Percentiles rank a stretch among this genome's conserved stretches.
Conservation (phyloP, 2,888 invertebrate genomes). For the Cheilosia vulpina region DNA sequence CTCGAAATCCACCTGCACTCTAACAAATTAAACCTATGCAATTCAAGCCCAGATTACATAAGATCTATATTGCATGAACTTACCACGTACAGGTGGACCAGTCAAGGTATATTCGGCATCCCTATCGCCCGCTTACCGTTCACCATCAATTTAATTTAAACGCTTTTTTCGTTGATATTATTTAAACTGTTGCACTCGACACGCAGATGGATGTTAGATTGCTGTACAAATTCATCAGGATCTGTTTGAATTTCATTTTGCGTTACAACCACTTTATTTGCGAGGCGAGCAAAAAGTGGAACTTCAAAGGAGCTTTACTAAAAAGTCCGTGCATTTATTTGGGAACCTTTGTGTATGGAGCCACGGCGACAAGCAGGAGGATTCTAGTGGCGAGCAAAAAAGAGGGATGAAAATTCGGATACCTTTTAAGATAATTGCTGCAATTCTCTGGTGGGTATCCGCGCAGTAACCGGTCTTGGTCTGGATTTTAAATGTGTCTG, state of each 20-base stretch:
- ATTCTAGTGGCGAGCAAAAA: background rate
- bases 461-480: constrained; percentile 30
- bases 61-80: constrained; percentile 40
- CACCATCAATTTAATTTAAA: constrained; percentile 40
- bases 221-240: constrained; percentile 57
- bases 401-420: constrained; percentile 51
- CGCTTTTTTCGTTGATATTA: constrained; percentile 17
- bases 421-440: constrained; percentile 74
- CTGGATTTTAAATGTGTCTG: background rate
- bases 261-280: constrained; percentile 63
- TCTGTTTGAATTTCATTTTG: constrained; percentile 59
- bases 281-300: constrained; percentile 35
- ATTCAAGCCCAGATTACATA: constrained; percentile 33
- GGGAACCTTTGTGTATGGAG: constrained; percentile 27
- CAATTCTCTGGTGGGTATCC: constrained; percentile 59
- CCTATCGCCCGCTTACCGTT: constrained; percentile 17
- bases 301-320: constrained; percentile 52
- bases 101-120: constrained; percentile 7
- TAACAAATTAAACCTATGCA: constrained; percentile 45
- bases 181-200: constrained; percentile 49
- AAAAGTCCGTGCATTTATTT: constrained; percentile 39
- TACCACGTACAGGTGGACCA: constrained; percentile 37
- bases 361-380: background rate
- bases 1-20: constrained; percentile 18
- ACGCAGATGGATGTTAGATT: constrained; percentile 12